A percentile compares a stretch with the other conserved stretches of the same genome.
These are phyloP conservation scores for Epinephelus fuscoguttatus DNA, from an alignment of 2,113 vertebrate species.

Conservation along the genomic window DNA sequence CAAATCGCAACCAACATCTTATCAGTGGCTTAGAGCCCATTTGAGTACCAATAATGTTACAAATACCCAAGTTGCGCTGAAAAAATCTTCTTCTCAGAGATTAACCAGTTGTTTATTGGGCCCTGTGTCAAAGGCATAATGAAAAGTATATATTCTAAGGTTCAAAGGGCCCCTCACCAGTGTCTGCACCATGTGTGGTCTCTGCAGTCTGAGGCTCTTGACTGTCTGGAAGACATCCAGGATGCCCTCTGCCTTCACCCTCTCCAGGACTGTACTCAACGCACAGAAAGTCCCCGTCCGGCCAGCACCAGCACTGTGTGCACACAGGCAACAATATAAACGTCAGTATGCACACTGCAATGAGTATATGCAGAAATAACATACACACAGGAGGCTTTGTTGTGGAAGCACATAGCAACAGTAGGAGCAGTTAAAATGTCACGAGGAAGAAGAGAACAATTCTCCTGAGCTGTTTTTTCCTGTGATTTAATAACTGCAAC, in stretches of 20 bases:
- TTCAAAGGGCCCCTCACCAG: conserved; percentile 86
- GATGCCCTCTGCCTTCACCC: conserved; percentile 98
- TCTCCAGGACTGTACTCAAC: conserved; percentile 96
- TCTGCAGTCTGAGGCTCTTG: conserved; percentile 97
- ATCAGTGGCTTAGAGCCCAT: neutral
- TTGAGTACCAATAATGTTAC: neutral
- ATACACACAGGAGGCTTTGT: neutral
- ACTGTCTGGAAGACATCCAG: conserved; percentile 99
- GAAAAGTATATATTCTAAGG: neutral
- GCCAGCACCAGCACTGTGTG: conserved; percentile 96
- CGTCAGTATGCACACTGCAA: neutral
- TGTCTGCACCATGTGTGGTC: conserved; percentile 99
- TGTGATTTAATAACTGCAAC: conserved; percentile 38
- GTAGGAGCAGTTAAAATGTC: conserved; percentile 31
- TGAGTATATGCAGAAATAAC: conserved; percentile 4
- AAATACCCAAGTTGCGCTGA: too few relatives aligned
- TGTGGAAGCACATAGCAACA: neutral
- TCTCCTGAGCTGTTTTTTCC: conserved; percentile 48
- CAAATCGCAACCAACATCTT: neutral
- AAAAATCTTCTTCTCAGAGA: neutral
- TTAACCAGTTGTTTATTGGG: neutral
- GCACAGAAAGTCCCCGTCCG: conserved; percentile 98
- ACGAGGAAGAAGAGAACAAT: conserved; percentile 60
- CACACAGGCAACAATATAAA: conserved; percentile 17
- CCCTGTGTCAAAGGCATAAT: neutral